phyloP scores from a whole-genome alignment of 2,113 vertebrate genomes.

The Agapornis roseicollis region DNA sequence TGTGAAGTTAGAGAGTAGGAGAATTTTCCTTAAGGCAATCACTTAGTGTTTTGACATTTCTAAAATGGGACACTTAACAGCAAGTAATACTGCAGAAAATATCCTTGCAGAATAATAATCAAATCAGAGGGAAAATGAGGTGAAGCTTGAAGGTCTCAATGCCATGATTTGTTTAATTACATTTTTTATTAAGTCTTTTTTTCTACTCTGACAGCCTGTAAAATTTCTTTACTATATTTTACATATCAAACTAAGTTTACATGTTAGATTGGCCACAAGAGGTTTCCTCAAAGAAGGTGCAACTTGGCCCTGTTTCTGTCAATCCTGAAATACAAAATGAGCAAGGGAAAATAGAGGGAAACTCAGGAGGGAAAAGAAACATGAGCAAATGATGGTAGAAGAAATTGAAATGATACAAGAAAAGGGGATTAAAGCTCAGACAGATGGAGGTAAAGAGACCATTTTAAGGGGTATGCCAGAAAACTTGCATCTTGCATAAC shows the following conservation, averaged over 20 bases:
- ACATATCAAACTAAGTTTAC: neutral
- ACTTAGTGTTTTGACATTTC: conserved; percentile 53
- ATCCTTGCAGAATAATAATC: conserved; percentile 17
- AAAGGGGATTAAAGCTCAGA: neutral
- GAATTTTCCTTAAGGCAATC: conserved; percentile 33
- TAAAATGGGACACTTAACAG: conserved; percentile 36
- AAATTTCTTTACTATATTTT: neutral
- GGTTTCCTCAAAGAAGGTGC: neutral
- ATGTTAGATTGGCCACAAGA: neutral
- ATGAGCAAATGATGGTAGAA: neutral
- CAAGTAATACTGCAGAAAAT: neutral
- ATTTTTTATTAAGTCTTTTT: neutral
- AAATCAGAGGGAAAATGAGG: conserved; percentile 41
- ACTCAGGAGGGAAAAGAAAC: neutral
- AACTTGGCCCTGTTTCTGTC: neutral
- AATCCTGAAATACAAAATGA: neutral
- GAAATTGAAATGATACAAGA: neutral
- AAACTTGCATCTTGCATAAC: neutral
- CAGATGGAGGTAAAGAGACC: neutral
- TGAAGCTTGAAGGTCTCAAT: conserved; percentile 7
- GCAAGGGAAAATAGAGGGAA: neutral
- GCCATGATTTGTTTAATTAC: neutral
- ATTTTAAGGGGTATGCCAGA: neutral
- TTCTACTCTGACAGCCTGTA: neutral
- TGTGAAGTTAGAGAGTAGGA: neutral